A percentile compares a stretch with the other conserved stretches of the same genome.
These are phyloP conservation scores for Endotricha flammealis DNA, from an alignment of 2,888 invertebrate species.

Conservation along the genomic window DNA sequence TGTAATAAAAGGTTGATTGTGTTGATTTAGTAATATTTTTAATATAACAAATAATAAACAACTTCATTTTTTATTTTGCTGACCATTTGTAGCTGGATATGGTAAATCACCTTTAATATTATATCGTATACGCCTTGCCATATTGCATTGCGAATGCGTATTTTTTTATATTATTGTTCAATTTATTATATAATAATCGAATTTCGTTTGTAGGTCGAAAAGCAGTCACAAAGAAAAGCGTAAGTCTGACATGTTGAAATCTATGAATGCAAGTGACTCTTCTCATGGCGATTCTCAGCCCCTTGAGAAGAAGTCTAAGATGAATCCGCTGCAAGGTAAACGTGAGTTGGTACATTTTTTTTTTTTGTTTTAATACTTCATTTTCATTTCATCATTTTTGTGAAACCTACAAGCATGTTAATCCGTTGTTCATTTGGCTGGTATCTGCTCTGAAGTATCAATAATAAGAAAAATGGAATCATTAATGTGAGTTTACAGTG, in stretches of 20 bases:
- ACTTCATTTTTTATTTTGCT: slow-evolving; percentile 9
- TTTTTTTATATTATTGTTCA: neutral
- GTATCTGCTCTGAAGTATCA: too few species aligned
- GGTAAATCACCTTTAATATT: slow-evolving; percentile 6
- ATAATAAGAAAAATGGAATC: too few species aligned
- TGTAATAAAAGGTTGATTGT: too few species aligned
- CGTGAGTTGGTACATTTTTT: slow-evolving; percentile 7
- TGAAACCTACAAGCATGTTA: too few species aligned
- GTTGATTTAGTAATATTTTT: neutral
- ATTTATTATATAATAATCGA: neutral
- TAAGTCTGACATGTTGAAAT: slow-evolving; percentile 64
- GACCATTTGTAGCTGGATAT: slow-evolving; percentile 10
- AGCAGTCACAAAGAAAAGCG: slow-evolving; percentile 81
- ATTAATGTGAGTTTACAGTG: too few species aligned
- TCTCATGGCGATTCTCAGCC: slow-evolving; percentile 61
- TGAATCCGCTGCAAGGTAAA: slow-evolving; percentile 68
- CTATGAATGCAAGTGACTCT: slow-evolving; percentile 52
- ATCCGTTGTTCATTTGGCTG: too few species aligned
- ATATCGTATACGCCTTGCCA: slow-evolving; percentile 4
- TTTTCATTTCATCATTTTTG: too few species aligned
- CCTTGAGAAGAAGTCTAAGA: slow-evolving; percentile 63
- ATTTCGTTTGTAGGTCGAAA: slow-evolving; percentile 77
- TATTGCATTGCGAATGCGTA: slow-evolving; percentile 7
- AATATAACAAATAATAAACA: slow-evolving; percentile 5
- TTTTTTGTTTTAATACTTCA: slow-evolving; percentile 14